Evolutionary conservation across 2,797 vertebrate species (phyloP), one percentile per base, ranked within the genome.

Genomic region (Chelon auratus): DNA sequence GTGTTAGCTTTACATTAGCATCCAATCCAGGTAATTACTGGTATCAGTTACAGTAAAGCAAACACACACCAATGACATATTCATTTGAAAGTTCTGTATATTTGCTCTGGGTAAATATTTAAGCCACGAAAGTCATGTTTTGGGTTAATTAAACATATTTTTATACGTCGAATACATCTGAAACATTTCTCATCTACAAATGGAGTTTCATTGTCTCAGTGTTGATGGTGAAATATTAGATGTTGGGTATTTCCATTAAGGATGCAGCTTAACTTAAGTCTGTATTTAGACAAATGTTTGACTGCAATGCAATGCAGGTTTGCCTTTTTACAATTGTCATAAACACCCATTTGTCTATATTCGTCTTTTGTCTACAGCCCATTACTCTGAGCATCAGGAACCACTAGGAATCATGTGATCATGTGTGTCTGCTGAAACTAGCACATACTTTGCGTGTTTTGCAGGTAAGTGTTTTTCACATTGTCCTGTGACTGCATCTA

Each of bases 391-490:
- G 51, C 26, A 62, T 53, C 17, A 51, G 20, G 62, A 64, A 22
- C 9, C 42, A 72, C 60, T 26, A 55, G 12, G 24, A 65, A 26
- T 51, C 37, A 53, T 51, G 43, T 47, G 39, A 45, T 22, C 0
- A 0, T 26, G 43, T 26, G n/a, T 39, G 43, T 40, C 18, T 33
- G 33, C 40, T 60, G 15, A 47, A 55, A 68, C 1, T 26, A 37
- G 14, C 1, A 1, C n/a, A 42, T 33, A 7, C 22, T 6, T 56
- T 9, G 47, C 5, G 3, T 68, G 62, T 75, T 51, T 68, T 43
- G 8, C 53, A 56, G 5, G 33, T 64, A 39, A 76, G 55, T 66
- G 71, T 63, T 80, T 60, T 72, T 75, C 52, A 20, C 26, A 82
- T 58, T 55, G 9, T 73, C 61, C 30, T 0, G 6, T 63, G 47